These are phyloP conservation scores for Aldabrachelys gigantea DNA, from an alignment of 2,113 vertebrate genomes.

Conservation along the genomic window DNA sequence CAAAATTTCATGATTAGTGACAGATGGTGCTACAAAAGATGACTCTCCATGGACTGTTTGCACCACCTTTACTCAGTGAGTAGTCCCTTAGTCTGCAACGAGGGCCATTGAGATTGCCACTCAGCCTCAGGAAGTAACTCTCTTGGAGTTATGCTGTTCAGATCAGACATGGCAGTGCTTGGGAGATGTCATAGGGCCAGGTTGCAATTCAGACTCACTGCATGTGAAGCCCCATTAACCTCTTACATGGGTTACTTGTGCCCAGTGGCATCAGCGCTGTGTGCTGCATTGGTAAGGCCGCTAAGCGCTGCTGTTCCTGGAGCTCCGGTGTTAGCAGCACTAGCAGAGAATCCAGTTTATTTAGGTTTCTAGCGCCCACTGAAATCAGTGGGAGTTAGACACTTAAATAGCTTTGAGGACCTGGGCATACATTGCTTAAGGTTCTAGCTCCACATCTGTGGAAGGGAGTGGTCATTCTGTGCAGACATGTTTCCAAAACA, in stretches of 20 bases:
- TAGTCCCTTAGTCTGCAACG: neutral
- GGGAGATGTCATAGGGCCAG: neutral
- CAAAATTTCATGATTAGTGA: constrained; percentile 55
- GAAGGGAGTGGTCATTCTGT: neutral
- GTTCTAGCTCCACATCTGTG: accelerated
- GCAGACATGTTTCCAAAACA: neutral
- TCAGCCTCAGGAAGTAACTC: neutral
- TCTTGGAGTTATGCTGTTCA: neutral
- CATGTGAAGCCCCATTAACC: neutral
- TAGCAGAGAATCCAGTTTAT: neutral
- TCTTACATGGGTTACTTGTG: accelerated
- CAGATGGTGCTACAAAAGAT: constrained; percentile 20
- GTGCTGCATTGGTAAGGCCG: no score
- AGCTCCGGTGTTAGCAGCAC: no score
- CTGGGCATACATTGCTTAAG: neutral
- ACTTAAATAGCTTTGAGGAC: neutral
- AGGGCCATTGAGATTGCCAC: neutral
- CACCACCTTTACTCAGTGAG: neutral
- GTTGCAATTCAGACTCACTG: neutral
- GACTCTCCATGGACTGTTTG: constrained; percentile 7
- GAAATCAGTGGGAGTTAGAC: neutral
- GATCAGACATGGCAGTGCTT: neutral
- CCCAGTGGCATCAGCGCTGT: neutral
- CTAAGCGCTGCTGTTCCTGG: no score
- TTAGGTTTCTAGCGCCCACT: neutral